Percentiles rank a stretch among this genome's conserved stretches.
Evolutionary conservation across 1,140 invertebrate genomes (phyloP).

Genomic region (Caenorhabditis remanei): DNA sequence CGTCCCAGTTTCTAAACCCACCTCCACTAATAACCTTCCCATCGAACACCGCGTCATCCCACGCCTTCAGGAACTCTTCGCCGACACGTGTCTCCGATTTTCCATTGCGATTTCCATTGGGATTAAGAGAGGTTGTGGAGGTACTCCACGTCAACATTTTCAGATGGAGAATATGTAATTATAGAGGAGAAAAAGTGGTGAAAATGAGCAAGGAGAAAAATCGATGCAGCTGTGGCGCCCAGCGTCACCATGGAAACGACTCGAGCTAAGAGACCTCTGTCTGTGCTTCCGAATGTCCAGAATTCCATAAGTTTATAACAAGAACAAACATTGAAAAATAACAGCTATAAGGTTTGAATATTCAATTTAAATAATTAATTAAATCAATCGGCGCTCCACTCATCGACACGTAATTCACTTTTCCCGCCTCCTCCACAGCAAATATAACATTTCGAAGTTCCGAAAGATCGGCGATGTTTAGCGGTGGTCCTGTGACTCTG

Average conservation of each 20-base stretch:
- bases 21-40: not conserved
- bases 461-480: not conserved
- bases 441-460: slow-evolving; percentile 14
- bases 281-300: too few relatives aligned
- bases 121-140: not conserved
- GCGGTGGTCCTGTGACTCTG: not conserved
- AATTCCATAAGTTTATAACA: too few relatives aligned
- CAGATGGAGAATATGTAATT: not conserved
- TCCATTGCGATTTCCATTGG: not conserved
- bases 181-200: not conserved
- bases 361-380: not conserved
- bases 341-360: too few relatives aligned
- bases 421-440: slow-evolving; percentile 14
- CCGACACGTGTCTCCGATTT: not conserved
- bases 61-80: not conserved
- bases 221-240: not conserved
- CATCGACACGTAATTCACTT: slow-evolving; percentile 12
- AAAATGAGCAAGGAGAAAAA: not conserved
- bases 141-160: slow-evolving; percentile 36
- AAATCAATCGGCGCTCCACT: slow-evolving; percentile 30
- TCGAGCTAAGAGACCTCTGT: not conserved
- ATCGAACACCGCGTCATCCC: slow-evolving; percentile 40
- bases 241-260: not conserved
- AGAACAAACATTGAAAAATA: too few relatives aligned
- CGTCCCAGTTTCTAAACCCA: not conserved